Evolutionary conservation across 2,113 vertebrate species (phyloP), one percentile per base, ranked within the genome.

Genomic region (Nymphicus hollandicus): DNA sequence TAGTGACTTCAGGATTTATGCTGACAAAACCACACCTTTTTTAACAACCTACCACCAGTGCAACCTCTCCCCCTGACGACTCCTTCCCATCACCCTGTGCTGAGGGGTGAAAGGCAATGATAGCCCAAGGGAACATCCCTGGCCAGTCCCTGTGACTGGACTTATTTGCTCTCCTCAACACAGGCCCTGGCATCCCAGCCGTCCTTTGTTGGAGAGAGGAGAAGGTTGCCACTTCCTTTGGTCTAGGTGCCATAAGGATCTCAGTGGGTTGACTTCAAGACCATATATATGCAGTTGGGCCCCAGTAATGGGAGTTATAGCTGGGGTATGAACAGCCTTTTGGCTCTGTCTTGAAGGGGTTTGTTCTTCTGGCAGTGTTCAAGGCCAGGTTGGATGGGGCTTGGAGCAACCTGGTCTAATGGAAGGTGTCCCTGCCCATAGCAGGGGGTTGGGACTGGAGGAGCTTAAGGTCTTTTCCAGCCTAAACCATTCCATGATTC

Each of bases 271-370:
- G 33, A 11, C 33, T 81, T 8, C 31, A 77, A 44, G 52, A 80
- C 15, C 13, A 27, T 0, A 0, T 37, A 18, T 33, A 7, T 25
- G 12, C 20, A 39, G 24, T 9, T 35, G 28, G 16, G 17, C 11
- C 9, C 10, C n/a, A n/a, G 19, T 27, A 72, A 63, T 7, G 9
- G 12, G 33, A 6, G 4, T 31, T 64, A 12, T 23, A 69, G 3
- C 2, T 79, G 53, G 39, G 5, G 7, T 47, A 31, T 14, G n/a
- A 78, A 31, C 22, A 55, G 20, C 13, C 12, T 83, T 37, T 47
- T 39, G 27, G 46, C 3, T 49, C 14, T 8, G 1, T 43, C 31
- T 66, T 37, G 23, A 64, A 52, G 31, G 28, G 8, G 44, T 68
- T 63, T 52, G 6, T 19, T 39, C 31, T 24, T 41, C 35, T 2